These are phyloP conservation scores for Sphecodes monilicornis DNA, from an alignment of 2,888 invertebrate genomes.

Conservation along the genomic window DNA sequence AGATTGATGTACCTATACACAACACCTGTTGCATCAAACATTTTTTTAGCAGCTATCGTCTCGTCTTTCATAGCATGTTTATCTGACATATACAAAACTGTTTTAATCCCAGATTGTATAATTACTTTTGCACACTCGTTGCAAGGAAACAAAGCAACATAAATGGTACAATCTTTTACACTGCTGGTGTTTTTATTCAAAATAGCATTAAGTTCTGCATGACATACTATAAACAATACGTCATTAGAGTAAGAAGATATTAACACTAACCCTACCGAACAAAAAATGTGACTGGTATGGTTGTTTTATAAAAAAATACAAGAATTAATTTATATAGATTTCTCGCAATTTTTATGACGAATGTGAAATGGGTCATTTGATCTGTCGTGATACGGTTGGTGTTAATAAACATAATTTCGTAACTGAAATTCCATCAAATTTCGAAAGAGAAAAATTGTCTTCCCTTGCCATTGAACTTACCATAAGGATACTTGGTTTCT, in stretches of 20 bases:
- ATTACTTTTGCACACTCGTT: conserved; percentile 99
- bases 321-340: too few species aligned
- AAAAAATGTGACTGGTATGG: too few species aligned
- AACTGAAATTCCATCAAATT: neutral
- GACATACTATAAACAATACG: conserved; percentile 90
- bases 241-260: neutral
- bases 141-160: conserved; percentile 97
- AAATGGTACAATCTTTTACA: conserved; percentile 92
- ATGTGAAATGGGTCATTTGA: too few species aligned
- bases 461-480: conserved; percentile 85
- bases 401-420: neutral
- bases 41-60: conserved; percentile 91
- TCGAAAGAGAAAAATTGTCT: neutral
- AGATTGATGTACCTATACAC: conserved; percentile 86
- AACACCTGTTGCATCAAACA: conserved; percentile 93
- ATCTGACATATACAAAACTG: conserved; percentile 93
- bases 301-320: too few species aligned
- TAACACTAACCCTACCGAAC: neutral
- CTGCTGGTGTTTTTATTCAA: conserved; percentile 94
- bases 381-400: too few species aligned
- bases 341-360: too few species aligned
- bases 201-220: conserved; percentile 99
- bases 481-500: conserved; percentile 94
- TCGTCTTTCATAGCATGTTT: conserved; percentile 89
- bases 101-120: conserved; percentile 95